Conservation (phyloP, 1,140 invertebrate species). For the Lordiphosa collinella region DNA sequence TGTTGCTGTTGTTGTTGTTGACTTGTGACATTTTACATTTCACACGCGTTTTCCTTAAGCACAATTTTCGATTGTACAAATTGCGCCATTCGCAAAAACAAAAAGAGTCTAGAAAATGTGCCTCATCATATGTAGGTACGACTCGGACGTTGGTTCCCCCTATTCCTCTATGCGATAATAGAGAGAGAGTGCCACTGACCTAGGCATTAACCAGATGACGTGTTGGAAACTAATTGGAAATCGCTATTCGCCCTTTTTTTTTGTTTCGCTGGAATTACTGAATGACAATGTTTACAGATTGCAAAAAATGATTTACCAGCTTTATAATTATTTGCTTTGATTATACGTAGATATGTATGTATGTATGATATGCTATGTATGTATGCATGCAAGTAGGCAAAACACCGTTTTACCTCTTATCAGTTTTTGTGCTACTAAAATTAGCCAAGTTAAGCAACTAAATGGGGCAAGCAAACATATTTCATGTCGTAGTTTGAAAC, state of each 20-base stretch:
- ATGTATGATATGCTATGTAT: too few species aligned
- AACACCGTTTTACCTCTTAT: neutral
- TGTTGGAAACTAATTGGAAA: slow-evolving; percentile 45
- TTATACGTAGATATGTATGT: neutral
- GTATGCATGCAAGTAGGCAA: too few species aligned
- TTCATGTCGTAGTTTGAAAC: too few species aligned
- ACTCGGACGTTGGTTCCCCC: too few species aligned
- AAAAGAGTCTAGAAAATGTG: slow-evolving; percentile 40
- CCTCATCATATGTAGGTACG: too few species aligned
- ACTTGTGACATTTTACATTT: slow-evolving; percentile 64
- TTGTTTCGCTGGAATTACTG: slow-evolving; percentile 21
- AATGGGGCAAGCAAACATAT: too few species aligned
- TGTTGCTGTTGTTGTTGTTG: slow-evolving; percentile 45
- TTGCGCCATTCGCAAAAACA: slow-evolving; percentile 44
- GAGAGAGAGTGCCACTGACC: slow-evolving; percentile 46
- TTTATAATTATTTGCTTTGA: neutral
- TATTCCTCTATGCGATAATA: too few species aligned
- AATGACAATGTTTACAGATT: slow-evolving; percentile 23
- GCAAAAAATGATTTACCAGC: neutral
- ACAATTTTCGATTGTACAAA: slow-evolving; percentile 34
- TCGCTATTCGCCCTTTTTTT: slow-evolving; percentile 4
- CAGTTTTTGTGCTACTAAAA: neutral
- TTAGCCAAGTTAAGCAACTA: too few species aligned
- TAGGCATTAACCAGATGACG: slow-evolving; percentile 38
- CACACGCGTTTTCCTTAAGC: slow-evolving; percentile 24